Conservation (phyloP, 2,888 invertebrate species). For the Chymomyza procnemis region DNA sequence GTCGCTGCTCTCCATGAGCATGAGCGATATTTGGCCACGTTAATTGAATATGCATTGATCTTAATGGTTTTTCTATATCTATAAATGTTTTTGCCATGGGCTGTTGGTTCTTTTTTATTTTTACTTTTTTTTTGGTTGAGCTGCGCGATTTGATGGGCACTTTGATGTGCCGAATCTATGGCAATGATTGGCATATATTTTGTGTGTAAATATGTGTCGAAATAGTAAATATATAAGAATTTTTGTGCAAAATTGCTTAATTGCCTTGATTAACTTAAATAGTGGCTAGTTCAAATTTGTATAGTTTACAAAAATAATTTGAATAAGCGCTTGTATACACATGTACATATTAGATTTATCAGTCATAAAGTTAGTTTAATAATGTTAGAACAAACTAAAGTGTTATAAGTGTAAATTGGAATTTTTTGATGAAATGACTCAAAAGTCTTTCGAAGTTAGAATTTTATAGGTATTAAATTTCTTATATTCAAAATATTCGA, state of each 20-base stretch:
- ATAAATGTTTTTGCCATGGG: constrained; percentile 16
- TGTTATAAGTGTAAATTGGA: no score
- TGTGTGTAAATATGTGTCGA: constrained; percentile 19
- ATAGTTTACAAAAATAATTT: no score
- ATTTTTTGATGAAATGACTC: no score
- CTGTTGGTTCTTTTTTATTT: no score
- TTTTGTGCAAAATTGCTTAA: not conserved
- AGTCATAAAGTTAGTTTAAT: no score
- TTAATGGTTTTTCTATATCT: constrained; percentile 35
- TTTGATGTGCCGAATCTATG: constrained; percentile 35
- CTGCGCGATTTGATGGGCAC: constrained; percentile 21
- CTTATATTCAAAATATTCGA: no score
- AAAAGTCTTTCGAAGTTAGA: no score
- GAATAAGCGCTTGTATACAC: not conserved
- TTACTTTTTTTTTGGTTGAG: constrained; percentile 17
- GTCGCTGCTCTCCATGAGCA: not conserved
- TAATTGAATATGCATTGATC: constrained; percentile 61
- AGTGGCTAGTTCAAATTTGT: not conserved
- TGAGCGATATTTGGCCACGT: constrained; percentile 29
- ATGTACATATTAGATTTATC: no score
- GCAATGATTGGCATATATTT: constrained; percentile 28
- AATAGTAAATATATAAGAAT: not conserved
- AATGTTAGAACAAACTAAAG: no score
- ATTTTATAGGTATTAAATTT: no score
- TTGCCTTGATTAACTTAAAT: not conserved